A percentile compares a stretch with the other conserved stretches of the same genome.
phyloP scores from a whole-genome alignment of 1,140 invertebrate genomes.

The Steinernema feltiae region DNA sequence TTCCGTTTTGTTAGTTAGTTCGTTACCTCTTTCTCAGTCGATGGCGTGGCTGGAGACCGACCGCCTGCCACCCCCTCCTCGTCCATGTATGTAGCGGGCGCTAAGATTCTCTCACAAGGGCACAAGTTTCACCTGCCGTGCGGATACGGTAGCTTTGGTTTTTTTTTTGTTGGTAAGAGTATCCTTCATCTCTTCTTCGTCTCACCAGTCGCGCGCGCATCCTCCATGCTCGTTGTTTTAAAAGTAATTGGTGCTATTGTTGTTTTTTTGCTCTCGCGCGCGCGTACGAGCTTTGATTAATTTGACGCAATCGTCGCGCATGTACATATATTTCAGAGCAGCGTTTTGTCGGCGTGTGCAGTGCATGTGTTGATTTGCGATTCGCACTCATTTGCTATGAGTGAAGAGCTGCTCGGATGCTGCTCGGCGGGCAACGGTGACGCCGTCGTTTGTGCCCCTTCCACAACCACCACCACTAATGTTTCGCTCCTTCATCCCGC shows the following conservation, averaged over 20 bases:
- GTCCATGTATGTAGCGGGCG: too few relatives aligned
- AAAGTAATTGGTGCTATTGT: conserved; percentile 9
- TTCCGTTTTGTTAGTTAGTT: too few relatives aligned
- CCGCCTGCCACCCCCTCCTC: too few relatives aligned
- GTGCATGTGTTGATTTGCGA: background rate
- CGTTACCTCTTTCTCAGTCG: too few relatives aligned
- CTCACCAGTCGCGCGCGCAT: background rate
- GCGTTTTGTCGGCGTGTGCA: background rate
- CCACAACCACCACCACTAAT: too few relatives aligned
- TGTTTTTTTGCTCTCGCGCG: background rate
- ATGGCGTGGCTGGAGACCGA: too few relatives aligned
- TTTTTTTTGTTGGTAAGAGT: background rate
- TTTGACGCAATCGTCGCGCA: background rate
- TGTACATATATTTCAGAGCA: conserved; percentile 8
- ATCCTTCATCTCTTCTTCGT: background rate
- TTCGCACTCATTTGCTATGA: background rate
- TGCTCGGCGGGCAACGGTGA: background rate
- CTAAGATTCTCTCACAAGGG: too few relatives aligned
- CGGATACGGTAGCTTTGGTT: background rate
- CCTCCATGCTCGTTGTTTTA: background rate
- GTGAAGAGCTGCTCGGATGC: background rate
- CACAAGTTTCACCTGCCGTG: background rate
- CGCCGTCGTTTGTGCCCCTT: background rate
- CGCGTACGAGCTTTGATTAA: conserved; percentile 9
- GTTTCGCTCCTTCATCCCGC: too few relatives aligned